These are phyloP conservation scores for Pristis pectinata DNA, from an alignment of 2,797 vertebrate genomes.

Conservation along the genomic window DNA sequence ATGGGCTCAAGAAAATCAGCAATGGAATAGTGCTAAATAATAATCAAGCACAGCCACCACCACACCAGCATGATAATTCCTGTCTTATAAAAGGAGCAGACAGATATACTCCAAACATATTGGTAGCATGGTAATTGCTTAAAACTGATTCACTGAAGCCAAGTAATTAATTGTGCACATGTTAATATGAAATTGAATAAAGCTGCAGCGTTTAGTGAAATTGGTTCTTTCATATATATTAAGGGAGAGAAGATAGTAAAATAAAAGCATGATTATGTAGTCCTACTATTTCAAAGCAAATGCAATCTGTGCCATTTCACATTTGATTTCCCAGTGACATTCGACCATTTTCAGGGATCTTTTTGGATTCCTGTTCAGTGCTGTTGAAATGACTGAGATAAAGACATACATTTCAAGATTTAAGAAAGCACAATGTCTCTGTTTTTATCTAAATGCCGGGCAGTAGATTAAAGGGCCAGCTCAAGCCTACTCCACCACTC, in stretches of 20 bases:
- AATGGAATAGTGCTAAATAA: background rate
- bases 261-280: background rate
- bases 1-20: background rate
- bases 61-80: background rate
- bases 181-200: background rate
- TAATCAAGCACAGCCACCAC: background rate
- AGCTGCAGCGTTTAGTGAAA: background rate
- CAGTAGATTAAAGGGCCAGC: no score
- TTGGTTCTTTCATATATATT: background rate
- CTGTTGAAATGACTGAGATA: background rate
- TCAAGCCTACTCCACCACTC: no score
- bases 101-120: background rate
- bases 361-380: background rate
- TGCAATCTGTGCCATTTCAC: background rate
- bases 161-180: constrained; percentile 1
- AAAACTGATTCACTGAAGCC: background rate
- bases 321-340: background rate
- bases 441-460: background rate
- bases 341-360: background rate
- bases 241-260: background rate
- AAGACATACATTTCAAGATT: background rate
- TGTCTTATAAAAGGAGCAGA: background rate
- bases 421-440: background rate
- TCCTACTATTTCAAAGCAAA: background rate
- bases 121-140: background rate